phyloP scores from a whole-genome alignment of 2,797 vertebrate genomes.

The Ibycter americanus region DNA sequence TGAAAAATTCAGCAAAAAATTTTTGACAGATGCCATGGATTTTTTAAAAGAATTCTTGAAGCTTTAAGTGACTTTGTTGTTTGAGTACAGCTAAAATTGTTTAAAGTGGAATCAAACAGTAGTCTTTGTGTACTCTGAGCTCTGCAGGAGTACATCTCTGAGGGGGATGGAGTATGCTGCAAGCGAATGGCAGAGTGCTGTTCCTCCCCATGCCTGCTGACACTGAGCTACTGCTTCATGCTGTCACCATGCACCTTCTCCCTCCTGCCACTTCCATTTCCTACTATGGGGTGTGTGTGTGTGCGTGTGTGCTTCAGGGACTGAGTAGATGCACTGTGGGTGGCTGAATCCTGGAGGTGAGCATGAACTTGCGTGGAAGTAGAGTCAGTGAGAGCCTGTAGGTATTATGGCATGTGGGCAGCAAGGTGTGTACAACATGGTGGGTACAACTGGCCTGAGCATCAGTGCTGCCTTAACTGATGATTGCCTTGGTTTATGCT shows the following conservation, averaged over 20 bases:
- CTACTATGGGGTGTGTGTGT: rapidly evolving
- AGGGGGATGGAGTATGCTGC: background rate
- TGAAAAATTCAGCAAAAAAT: background rate
- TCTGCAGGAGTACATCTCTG: rapidly evolving
- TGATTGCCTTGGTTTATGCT: background rate
- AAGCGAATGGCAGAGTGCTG: background rate
- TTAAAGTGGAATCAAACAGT: background rate
- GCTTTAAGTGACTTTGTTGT: background rate
- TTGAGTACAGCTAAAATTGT: background rate
- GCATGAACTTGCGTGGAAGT: background rate
- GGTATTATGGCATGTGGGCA: rapidly evolving
- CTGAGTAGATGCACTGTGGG: background rate
- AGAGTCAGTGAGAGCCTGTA: background rate
- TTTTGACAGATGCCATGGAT: background rate
- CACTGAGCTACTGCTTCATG: background rate
- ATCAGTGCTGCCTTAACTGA: background rate
- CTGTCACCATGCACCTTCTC: background rate
- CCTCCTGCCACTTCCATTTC: background rate
- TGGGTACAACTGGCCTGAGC: background rate
- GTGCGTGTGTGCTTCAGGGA: background rate
- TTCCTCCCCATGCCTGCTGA: background rate
- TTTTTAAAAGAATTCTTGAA: background rate
- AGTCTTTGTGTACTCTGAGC: background rate
- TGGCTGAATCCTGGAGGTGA: background rate
- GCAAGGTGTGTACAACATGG: background rate